These are phyloP conservation scores for Hybos culiciformis DNA, from an alignment of 2,888 invertebrate genomes.

Conservation along the genomic window DNA sequence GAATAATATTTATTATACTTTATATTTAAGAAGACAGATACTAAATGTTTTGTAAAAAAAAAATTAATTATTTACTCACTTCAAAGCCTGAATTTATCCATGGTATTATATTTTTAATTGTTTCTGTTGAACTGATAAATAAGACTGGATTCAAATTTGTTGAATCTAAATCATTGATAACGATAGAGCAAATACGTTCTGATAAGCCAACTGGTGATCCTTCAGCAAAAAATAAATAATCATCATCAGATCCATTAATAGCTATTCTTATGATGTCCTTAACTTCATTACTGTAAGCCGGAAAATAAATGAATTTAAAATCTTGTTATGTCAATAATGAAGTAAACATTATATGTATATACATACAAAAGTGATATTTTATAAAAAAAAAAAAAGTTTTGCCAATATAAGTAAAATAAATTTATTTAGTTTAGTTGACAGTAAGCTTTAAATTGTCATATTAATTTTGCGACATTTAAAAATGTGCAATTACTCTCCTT, in stretches of 20 bases:
- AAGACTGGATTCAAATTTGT: conserved; percentile 11
- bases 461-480: too few relatives aligned
- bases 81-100: conserved; percentile 70
- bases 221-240: conserved; percentile 55
- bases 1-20: too few relatives aligned
- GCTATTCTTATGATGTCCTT: conserved; percentile 62
- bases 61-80: conserved; percentile 37
- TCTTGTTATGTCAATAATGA: background rate
- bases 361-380: too few relatives aligned
- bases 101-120: conserved; percentile 61
- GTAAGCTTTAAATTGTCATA: too few relatives aligned
- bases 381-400: too few relatives aligned
- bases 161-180: conserved; percentile 5
- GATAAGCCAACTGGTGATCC: conserved; percentile 12
- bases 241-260: conserved; percentile 67
- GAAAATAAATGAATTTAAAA: background rate
- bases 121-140: conserved; percentile 54
- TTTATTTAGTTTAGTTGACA: too few relatives aligned
- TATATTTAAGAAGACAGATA: conserved; percentile 2
- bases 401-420: too few relatives aligned
- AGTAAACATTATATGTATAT: too few relatives aligned
- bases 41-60: conserved; percentile 5
- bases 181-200: conserved; percentile 13
- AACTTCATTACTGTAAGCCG: conserved; percentile 66
- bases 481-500: too few relatives aligned